Conservation (phyloP, 1,140 invertebrate genomes). For the Meloidogyne floridensis region DNA sequence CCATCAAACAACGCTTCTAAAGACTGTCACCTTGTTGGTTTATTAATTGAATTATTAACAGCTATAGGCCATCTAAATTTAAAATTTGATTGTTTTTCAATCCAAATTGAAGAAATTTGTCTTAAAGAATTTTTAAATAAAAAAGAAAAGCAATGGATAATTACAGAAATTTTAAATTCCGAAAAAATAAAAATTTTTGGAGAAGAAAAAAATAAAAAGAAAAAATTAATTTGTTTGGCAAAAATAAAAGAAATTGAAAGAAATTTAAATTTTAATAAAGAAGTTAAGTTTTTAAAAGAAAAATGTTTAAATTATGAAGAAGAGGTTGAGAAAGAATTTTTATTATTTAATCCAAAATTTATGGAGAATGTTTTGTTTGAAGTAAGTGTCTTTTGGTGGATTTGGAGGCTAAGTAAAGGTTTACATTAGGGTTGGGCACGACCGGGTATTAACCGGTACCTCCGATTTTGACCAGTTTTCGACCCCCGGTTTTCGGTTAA, state of each 20-base stretch:
- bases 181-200: neutral
- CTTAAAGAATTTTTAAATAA: neutral
- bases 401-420: neutral
- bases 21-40: neutral
- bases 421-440: neutral
- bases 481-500: too few relatives aligned
- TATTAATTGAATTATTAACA: slow-evolving; percentile 5
- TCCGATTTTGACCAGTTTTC: too few relatives aligned
- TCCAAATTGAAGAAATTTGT: neutral
- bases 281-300: neutral
- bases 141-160: neutral
- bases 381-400: neutral
- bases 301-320: neutral
- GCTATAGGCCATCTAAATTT: neutral
- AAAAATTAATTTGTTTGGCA: slow-evolving; percentile 12
- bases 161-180: too few relatives aligned
- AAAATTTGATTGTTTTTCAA: neutral
- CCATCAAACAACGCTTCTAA: neutral
- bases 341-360: slow-evolving; percentile 6
- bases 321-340: neutral
- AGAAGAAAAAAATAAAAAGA: neutral
- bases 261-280: neutral
- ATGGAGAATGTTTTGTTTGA: neutral
- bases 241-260: neutral
- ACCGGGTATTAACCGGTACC: too few relatives aligned